Evolutionary conservation across 2,888 invertebrate species (phyloP).

Genomic region (Nematopogon swammerdamellus): DNA sequence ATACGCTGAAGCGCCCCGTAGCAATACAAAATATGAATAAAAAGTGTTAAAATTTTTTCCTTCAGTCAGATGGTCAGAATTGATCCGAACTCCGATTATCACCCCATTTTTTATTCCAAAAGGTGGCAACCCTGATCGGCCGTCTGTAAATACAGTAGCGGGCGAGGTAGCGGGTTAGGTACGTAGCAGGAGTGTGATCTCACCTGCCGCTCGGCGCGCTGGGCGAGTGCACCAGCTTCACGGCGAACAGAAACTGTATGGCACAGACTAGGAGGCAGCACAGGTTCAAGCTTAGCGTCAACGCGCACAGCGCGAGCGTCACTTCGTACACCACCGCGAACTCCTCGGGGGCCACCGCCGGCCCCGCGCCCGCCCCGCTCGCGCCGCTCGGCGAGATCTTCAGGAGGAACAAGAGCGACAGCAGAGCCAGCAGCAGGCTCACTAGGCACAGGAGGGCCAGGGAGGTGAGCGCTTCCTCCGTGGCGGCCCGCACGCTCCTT

Average conservation of each 20-base stretch:
- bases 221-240: conserved; percentile 84
- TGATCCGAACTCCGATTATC: no score
- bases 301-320: conserved; percentile 83
- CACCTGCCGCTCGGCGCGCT: conserved; percentile 73
- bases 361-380: conserved; percentile 49
- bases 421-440: conserved; percentile 76
- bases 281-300: conserved; percentile 83
- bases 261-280: conserved; percentile 92
- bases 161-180: no score
- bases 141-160: no score
- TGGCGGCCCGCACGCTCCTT: conserved; percentile 36
- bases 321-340: conserved; percentile 89
- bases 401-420: conserved; percentile 80
- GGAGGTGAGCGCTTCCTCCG: conserved; percentile 77
- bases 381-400: conserved; percentile 73
- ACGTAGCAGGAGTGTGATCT: no score
- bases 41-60: no score
- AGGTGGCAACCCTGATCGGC: no score
- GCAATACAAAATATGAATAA: no score
- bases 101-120: no score
- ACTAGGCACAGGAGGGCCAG: conserved; percentile 82
- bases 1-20: no score
- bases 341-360: conserved; percentile 66
- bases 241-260: conserved; percentile 91
- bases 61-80: no score